These are phyloP conservation scores for Diloba caeruleocephala DNA, from an alignment of 2,888 invertebrate species.

Conservation along the genomic window DNA sequence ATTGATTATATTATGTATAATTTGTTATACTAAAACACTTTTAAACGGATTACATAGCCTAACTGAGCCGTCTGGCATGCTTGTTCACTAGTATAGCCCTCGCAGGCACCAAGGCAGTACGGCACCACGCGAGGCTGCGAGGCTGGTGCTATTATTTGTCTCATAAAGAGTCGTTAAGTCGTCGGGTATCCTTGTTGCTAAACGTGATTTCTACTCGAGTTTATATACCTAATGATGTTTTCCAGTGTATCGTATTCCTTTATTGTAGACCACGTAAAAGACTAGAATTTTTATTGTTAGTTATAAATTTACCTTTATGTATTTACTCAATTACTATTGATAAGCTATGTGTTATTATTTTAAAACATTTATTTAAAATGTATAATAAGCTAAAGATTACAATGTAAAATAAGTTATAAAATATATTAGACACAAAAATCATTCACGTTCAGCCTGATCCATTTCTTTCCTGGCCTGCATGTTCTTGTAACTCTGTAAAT, in stretches of 20 bases:
- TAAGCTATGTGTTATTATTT: constrained; percentile 32
- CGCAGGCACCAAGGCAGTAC: no score
- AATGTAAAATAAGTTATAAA: constrained; percentile 22
- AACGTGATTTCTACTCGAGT: no score
- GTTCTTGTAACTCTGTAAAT: constrained; percentile 69
- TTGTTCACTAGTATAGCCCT: no score
- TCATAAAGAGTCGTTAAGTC: no score
- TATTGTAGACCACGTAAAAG: neutral
- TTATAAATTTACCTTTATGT: constrained; percentile 2
- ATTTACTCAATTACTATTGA: constrained; percentile 2
- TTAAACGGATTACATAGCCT: no score
- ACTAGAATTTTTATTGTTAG: neutral
- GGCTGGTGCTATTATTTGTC: no score
- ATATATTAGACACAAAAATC: constrained; percentile 25
- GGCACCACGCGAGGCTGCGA: no score
- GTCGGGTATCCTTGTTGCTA: no score
- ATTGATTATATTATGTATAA: constrained; percentile 10
- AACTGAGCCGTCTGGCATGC: no score
- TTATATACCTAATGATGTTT: no score
- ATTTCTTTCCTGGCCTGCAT: constrained; percentile 34
- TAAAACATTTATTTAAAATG: constrained; percentile 36
- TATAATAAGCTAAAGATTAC: constrained; percentile 19
- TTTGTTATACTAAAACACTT: constrained; percentile 46
- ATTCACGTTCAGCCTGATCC: constrained; percentile 37
- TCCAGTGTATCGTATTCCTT: neutral